Evolutionary conservation across 2,797 vertebrate genomes (phyloP), one percentile per base, ranked within the genome.

Genomic region (Lepidocolaptes lacrymiger): DNA sequence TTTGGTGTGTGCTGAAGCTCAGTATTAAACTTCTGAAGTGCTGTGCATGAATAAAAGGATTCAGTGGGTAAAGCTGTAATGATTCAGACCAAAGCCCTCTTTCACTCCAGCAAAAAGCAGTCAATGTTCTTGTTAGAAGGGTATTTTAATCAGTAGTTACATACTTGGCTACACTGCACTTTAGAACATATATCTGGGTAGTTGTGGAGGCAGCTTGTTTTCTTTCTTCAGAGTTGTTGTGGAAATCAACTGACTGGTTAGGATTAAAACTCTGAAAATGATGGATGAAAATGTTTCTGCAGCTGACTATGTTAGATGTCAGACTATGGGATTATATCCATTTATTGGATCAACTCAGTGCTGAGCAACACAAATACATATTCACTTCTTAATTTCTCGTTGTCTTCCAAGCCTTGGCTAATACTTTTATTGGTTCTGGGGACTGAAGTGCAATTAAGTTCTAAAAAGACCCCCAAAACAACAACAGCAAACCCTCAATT

Each of bases 401-500:
- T 79, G 6, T 51, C 34, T 82, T 85, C 34, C 43, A 81, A 51
- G 43, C 22, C 36, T 66, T 58, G 20, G 8, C 2, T 88, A 14
- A 39, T 89, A 24, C 5, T 83, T 74, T 2, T 26, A 13, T 30
- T 85, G 19, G 8, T 61, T 85, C 16, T 48, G 14, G 56, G 44
- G n/a, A 34, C 28, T 88, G 62, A 77, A 84, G 30, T 37, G 4
- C 10, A 41, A 64, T 19, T 71, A 4, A 68, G 64, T 62, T 94
- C 37, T 3, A 24, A 78, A 62, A 87, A 43, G 2, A 13, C 3
- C 26, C 3, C 7, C 22, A 14, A 17, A 34, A 32, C 20, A 32
- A 36, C 26, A 56, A 2, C 17, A 21, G 5, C 56, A 10, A 52
- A 2, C 2, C 2, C 4, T 6, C 3, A 2, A 0, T 56, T 69